Base-by-base conservation (phyloP, 2,888 invertebrate genomes). In the Gandaritis pyraliata region DNA sequence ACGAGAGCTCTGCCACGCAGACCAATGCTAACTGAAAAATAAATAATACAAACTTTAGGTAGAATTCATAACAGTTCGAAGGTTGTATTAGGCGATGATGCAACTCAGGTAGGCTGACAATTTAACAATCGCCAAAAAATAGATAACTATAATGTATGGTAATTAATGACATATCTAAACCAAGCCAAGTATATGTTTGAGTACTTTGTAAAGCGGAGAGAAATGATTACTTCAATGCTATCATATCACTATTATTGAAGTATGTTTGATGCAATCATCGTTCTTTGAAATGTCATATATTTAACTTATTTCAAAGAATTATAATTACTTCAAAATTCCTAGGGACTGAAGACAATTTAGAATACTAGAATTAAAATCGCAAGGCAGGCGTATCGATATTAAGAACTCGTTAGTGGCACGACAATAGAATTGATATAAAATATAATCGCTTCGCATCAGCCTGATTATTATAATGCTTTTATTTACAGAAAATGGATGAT, bases 1-100 rank as follows among this genome's bases (percentile, higher is more conserved):
- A 81, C 66, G 77, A 73, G 67, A 87, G 80, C 81, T 74, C 87
- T 46, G 83, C 88, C 76, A 82, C 84, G 75, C 84, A 93, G 60
- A 86, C 79, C 53, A 87, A 71, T 36, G 76, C 82, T 71, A 90
- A 76, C 91, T 90, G 86, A 38, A 86, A 87, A 64, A 41, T 48
- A 50, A 50, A 64, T 49, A 58, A 65, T 8, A 6, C 3, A 23
- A 23, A 23, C 6, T 5, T 23, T 23, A 23, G 23, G 23, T 23
- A 23, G 23, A 6, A 6, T 23, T 23, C 23, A 1, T 2, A 16
- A 18, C 18, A 23, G 16, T 29, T n/a, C n/a, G n/a, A n/a, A n/a
- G n/a, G n/a, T n/a, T n/a, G n/a, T n/a, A n/a, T n/a, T n/a, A n/a
- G n/a, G n/a, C n/a, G n/a, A n/a, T n/a, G n/a, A n/a, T n/a, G n/a